phyloP scores from a whole-genome alignment of 1,140 invertebrate genomes.

The Panagrolaimus sp. region DNA sequence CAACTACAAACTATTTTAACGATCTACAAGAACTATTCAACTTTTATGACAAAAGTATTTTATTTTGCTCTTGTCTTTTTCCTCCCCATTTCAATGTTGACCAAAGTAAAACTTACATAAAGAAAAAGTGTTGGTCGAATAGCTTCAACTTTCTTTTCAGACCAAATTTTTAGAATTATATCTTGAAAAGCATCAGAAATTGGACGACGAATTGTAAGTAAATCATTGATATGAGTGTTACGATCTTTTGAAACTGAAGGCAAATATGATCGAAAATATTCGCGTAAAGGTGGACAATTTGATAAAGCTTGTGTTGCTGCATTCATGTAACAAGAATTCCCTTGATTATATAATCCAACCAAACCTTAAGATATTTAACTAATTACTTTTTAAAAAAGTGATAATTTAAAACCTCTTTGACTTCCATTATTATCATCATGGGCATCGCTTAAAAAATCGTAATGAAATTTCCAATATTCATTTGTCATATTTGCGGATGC shows the following conservation, averaged over 20 bases:
- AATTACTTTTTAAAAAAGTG: no score
- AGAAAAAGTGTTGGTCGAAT: conserved; percentile 27
- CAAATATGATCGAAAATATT: conserved; percentile 68
- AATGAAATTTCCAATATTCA: conserved; percentile 9
- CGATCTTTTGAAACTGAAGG: not conserved
- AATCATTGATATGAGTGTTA: conserved; percentile 2
- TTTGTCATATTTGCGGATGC: conserved; percentile 6
- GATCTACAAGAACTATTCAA: not conserved
- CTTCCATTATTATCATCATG: not conserved
- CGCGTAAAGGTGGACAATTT: conserved; percentile 81
- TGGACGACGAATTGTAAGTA: not conserved
- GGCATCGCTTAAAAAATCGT: not conserved
- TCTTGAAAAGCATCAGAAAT: conserved; percentile 24
- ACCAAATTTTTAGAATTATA: conserved; percentile 13
- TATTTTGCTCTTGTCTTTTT: no score
- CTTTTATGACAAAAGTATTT: not conserved
- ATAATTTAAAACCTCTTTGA: not conserved
- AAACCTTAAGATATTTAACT: conserved; percentile 27
- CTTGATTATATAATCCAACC: conserved; percentile 74
- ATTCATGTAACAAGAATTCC: conserved; percentile 89
- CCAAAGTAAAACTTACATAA: conserved; percentile 22
- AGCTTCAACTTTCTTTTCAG: not conserved
- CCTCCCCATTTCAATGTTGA: no score
- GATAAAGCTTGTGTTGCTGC: conserved; percentile 86
- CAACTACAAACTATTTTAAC: not conserved